Conservation (phyloP, 2,888 invertebrate genomes). For the Epinotia demarniana region DNA sequence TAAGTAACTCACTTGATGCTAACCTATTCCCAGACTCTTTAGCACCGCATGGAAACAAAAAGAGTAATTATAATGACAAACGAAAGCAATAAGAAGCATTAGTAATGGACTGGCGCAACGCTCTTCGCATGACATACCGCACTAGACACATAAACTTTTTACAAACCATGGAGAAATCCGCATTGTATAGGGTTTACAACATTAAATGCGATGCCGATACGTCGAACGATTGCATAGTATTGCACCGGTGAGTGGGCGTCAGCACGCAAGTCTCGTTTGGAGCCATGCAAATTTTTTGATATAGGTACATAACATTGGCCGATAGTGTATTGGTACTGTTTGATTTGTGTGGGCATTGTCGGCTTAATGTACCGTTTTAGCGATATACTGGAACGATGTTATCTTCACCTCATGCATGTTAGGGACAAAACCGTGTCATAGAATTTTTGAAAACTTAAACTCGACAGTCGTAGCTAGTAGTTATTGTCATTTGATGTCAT, state of each 20-base stretch:
- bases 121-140: conserved; percentile 69
- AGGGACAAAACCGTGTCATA: background rate
- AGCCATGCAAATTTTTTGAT: conserved; percentile 75
- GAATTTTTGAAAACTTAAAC: background rate
- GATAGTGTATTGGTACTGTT: conserved; percentile 74
- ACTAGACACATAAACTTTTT: conserved; percentile 68
- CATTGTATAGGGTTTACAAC: conserved; percentile 70
- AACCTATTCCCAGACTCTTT: conserved; percentile 26
- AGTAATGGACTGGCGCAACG: conserved; percentile 63
- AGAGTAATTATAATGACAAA: conserved; percentile 42
- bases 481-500: too few relatives aligned
- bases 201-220: conserved; percentile 80
- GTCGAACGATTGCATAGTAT: conserved; percentile 74
- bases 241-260: conserved; percentile 77
- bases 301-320: conserved; percentile 63
- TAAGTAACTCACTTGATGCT: background rate
- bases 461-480: background rate
- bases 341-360: conserved; percentile 81
- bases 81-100: conserved; percentile 52
- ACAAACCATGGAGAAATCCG: conserved; percentile 68
- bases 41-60: conserved; percentile 2
- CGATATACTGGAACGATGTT: conserved; percentile 13
- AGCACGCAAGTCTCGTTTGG: conserved; percentile 75
- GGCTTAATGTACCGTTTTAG: conserved; percentile 47
- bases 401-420: background rate